Evolutionary conservation across 2,797 vertebrate genomes (phyloP).

Genomic region (Mus spretus): DNA sequence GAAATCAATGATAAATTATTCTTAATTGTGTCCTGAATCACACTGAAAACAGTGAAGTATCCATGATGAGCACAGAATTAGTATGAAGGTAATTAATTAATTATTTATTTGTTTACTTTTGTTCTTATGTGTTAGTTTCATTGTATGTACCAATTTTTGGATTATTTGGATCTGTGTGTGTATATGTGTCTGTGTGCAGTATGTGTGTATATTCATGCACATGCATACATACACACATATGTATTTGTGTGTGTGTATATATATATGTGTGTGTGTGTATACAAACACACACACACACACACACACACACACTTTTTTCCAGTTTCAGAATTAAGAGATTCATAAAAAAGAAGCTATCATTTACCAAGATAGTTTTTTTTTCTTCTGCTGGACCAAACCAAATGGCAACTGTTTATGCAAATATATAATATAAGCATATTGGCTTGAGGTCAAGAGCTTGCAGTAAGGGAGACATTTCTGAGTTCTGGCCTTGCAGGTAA

Average conservation of each 20-base stretch:
- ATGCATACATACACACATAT: too few relatives aligned
- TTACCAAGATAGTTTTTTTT: slow-evolving; percentile 6
- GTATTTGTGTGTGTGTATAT: too few relatives aligned
- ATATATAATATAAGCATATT: neutral
- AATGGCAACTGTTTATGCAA: neutral
- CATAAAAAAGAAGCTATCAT: neutral
- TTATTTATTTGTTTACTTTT: neutral
- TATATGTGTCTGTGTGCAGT: too few relatives aligned
- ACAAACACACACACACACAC: too few relatives aligned
- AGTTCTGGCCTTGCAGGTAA: neutral
- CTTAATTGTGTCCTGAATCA: neutral
- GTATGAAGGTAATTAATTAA: neutral
- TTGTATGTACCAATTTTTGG: neutral
- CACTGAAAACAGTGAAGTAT: neutral
- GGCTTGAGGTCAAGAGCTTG: neutral
- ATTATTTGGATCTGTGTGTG: neutral
- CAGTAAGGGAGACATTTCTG: slow-evolving; percentile 1
- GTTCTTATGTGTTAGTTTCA: neutral
- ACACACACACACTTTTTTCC: too few relatives aligned
- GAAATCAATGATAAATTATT: neutral
- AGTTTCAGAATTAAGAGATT: slow-evolving; percentile 20
- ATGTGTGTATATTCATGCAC: too few relatives aligned
- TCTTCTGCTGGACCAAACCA: neutral
- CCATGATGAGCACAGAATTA: neutral
- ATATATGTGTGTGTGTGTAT: too few relatives aligned